Conservation (phyloP, 2,888 invertebrate species). For the Cyrtodaria siliqua region DNA sequence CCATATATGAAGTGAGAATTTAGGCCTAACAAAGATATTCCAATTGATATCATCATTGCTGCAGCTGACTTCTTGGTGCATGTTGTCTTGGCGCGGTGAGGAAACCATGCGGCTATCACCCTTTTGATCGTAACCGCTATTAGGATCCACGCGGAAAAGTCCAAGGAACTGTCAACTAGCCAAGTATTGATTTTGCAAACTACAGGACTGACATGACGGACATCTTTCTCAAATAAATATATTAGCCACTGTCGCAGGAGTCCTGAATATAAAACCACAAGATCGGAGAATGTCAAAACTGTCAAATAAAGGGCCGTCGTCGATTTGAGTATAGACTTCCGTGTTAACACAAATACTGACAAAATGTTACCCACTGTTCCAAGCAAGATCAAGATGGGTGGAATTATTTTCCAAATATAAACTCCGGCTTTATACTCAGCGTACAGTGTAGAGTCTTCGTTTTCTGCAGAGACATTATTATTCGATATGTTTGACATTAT, state of each 20-base stretch:
- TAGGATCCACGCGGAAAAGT: conserved; percentile 80
- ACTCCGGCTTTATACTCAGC: conserved; percentile 49
- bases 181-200: conserved; percentile 74
- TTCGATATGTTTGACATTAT: no score
- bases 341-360: conserved; percentile 70
- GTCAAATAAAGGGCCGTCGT: conserved; percentile 75
- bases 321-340: conserved; percentile 67
- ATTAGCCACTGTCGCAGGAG: conserved; percentile 73
- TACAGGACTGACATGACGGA: conserved; percentile 57
- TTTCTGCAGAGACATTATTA: background rate
- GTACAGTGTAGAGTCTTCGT: conserved; percentile 35
- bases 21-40: conserved; percentile 54
- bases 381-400: conserved; percentile 75
- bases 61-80: conserved; percentile 66
- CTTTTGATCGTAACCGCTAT: conserved; percentile 79
- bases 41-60: conserved; percentile 48
- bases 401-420: conserved; percentile 65
- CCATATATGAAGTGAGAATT: conserved; percentile 75
- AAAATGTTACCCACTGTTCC: conserved; percentile 78
- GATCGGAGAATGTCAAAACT: conserved; percentile 72
- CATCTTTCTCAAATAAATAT: conserved; percentile 60
- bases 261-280: conserved; percentile 75
- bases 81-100: conserved; percentile 66
- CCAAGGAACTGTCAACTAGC: conserved; percentile 74
- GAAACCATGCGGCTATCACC: conserved; percentile 75